Base-by-base conservation (phyloP, 2,797 vertebrate genomes). In the Botia almorhae region DNA sequence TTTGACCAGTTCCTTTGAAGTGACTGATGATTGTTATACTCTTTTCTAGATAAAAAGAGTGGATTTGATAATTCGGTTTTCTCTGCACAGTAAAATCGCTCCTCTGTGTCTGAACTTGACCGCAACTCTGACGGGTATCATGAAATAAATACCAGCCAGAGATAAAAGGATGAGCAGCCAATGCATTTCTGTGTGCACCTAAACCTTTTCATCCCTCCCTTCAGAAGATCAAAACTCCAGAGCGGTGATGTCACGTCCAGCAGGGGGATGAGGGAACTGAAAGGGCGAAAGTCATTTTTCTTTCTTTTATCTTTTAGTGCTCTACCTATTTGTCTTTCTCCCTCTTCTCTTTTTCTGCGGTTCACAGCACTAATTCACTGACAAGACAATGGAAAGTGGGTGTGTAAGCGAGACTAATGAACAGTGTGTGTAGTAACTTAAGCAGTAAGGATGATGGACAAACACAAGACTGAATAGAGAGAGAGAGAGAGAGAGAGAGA, bases 261-360 rank as follows among this genome's bases (percentile, higher is more conserved):
- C 74, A 68, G 81, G 81, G 81, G 69, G 65, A 36, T 74, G 16
- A 14, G 63, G 71, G 74, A 69, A 29, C 23, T 53, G 80, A 76
- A 58, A 55, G 7, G 39, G 51, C 10, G 19, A 11, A 13, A 60
- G 85, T 86, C 69, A 74, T 63, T 29, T 80, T 63, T 73, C 53
- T 78, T 86, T 61, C 76, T 78, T 87, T 86, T 83, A 29, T 82
- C 82, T 82, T 64, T 81, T 39, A 60, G 64, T 21, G 29, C 23
- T 50, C 51, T 13, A 6, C 80, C 50, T 26, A 4, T 69, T 78
- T 85, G 33, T 39, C 73, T 72, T 69, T 82, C 67, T 69, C 12
- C 13, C 55, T 74, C 73, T 36, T 23, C 56, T 29, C 51, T 55
- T 56, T 36, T 39, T 36, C 23, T 29, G n/a, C 12, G 46, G 50